Evolutionary conservation across 1,140 invertebrate species (phyloP), one percentile per base, ranked within the genome.

Genomic region (Meloidogyne floridensis): DNA sequence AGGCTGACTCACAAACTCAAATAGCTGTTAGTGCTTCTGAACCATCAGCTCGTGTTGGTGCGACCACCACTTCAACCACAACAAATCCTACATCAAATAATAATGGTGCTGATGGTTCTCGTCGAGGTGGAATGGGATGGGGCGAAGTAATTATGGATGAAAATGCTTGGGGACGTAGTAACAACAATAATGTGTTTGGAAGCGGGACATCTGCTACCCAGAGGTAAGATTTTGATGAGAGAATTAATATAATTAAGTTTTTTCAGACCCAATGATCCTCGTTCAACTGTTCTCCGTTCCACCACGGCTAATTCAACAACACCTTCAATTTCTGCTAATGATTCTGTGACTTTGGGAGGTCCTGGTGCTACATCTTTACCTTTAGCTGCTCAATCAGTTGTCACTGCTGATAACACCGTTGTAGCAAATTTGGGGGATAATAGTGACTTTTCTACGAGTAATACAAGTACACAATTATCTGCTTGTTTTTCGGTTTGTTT

Each of bases 341-440:
- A 43, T 77, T 59, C 76, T 8, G 15, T 70, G 8, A 18, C 8
- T 53, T 47, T 75, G 11, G 74, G 42, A 59, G 74, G 42, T 43
- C 11, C 76, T 43, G 74, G 72, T 3, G 54, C 43, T 0, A 65
- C 56, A n/a, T 65, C 56, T n/a, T n/a, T 65, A 15, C 15, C 56
- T 65, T 7, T 65, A 10, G 79, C 72, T 20, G n/a, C 56, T 11
- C n/a, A 53, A 9, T 10, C 75, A 9, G 13, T 20, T 54, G 71
- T 32, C 8, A 42, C 81, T 7, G 82, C 81, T 9, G 78, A 75
- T 47, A 75, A 84, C 70, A 82, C 69, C 18, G 43, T 80, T 47
- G 79, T 70, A 43, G 69, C 80, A 53, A 65, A 43, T 69, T 13
- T 77, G 6, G 32, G n/a, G 13, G 73, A 69, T 20, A 59, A 77